Percentiles rank a stretch among this genome's conserved stretches.
Conservation (phyloP, 1,140 invertebrate genomes). For the Calycopis cecrops region DNA sequence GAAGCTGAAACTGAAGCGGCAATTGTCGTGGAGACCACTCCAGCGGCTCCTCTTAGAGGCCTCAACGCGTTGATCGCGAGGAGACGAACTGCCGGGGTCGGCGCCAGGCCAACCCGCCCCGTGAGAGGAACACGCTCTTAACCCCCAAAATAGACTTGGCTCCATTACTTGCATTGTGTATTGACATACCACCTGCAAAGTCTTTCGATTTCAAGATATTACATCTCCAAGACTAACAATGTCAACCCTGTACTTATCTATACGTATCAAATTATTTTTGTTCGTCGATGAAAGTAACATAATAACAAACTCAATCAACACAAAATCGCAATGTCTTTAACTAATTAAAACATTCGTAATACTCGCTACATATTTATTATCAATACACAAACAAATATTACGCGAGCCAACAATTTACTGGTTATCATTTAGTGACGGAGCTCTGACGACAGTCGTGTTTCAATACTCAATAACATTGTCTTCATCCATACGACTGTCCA, state of each 20-base stretch:
- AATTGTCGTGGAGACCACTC: slow-evolving; percentile 41
- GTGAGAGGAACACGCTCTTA: slow-evolving; percentile 10
- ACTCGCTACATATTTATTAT: neutral
- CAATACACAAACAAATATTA: slow-evolving; percentile 1
- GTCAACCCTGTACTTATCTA: too few relatives aligned
- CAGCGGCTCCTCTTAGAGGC: slow-evolving; percentile 50
- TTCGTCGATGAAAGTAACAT: too few relatives aligned
- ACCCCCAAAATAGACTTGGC: too few relatives aligned
- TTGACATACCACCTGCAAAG: too few relatives aligned
- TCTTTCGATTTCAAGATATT: too few relatives aligned
- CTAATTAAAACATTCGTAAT: too few relatives aligned
- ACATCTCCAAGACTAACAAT: too few relatives aligned
- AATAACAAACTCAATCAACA: too few relatives aligned
- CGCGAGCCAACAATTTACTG: slow-evolving; percentile 1
- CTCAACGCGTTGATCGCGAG: slow-evolving; percentile 56
- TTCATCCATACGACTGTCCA: slow-evolving; percentile 8
- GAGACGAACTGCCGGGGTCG: slow-evolving; percentile 50
- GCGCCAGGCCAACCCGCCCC: slow-evolving; percentile 41
- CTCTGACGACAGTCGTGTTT: neutral
- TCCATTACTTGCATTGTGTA: too few relatives aligned
- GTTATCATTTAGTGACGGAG: slow-evolving; percentile 1
- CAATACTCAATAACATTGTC: slow-evolving; percentile 5
- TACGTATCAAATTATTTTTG: too few relatives aligned
- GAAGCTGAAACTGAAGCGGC: slow-evolving; percentile 48
- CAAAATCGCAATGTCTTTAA: too few relatives aligned